Base-by-base conservation (phyloP, 1,140 invertebrate species). In the Leptinotarsa lineolata region DNA sequence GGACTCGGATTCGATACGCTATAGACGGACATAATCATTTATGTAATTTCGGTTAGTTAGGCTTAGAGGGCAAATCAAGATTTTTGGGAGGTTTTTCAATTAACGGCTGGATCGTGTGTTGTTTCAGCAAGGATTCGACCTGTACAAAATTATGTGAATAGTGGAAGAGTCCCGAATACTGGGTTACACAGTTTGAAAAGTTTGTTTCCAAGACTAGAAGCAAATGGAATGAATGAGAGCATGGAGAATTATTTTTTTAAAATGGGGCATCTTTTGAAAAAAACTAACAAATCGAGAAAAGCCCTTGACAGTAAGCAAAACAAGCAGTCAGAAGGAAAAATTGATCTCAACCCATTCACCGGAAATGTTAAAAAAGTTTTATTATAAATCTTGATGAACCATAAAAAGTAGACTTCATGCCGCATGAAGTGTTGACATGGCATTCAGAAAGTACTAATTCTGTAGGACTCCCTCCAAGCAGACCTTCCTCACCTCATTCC, bases 241-340 rank as follows among this genome's bases (percentile, higher is more conserved):
- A 90, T 94, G 39, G 95, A 97, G 83, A 90, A 95, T 76, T 92
- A 95, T 76, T 83, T 96, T 6, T 79, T 95, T 20, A 89, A 91
- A 0, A 94, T 97, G 93, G 91, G 91, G 76, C 89, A 92, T 0
- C 93, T 94, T 81, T 86, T 96, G 21, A 87, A 91, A 58, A 95
- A 95, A 81, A 90, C 95, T 18, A 92, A 95, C 79, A 90, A 90
- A 82, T 91, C 91, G 68, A 89, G 87, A 60, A 86, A 81, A 44
- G 84, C 78, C 18, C 72, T 72, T n/a, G 83, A 84, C 58, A 73
- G 73, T 15, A 78, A 66, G 77, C 74, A 85, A 82, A 68, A 72
- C 3, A 84, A 81, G 69, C 70, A 78, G 1, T 72, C 67, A 4
- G 86, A 88, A 69, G 87, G 87, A 5, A 87, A 85, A 76, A 75